Conservation (phyloP, 2,113 vertebrate species). For the Nothoprocta pentlandii region DNA sequence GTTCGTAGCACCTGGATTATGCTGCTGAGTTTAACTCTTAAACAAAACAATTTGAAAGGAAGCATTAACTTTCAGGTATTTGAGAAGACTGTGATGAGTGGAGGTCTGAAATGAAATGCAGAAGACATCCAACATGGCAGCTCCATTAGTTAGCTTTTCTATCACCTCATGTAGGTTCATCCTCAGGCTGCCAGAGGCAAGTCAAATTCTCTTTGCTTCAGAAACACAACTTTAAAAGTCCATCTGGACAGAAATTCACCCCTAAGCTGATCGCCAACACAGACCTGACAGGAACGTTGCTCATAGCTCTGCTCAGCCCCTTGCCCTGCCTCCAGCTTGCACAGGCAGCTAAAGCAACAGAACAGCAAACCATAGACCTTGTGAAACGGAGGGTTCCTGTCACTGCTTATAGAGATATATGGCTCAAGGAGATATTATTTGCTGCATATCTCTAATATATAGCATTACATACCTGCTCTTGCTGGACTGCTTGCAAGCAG, state of each 20-base stretch:
- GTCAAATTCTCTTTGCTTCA: neutral
- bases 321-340: neutral
- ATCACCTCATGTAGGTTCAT: neutral
- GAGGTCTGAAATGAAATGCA: neutral
- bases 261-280: neutral
- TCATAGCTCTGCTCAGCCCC: neutral
- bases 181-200: neutral
- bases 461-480: neutral
- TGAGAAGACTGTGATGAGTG: neutral
- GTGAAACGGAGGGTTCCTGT: neutral
- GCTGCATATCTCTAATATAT: neutral
- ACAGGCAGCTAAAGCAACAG: neutral
- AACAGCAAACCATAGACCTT: neutral
- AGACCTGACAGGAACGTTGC: neutral
- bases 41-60: neutral
- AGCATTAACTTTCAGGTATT: rapidly evolving
- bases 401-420: neutral
- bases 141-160: neutral
- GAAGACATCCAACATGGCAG: neutral
- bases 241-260: neutral
- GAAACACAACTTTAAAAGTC: neutral
- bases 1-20: neutral
- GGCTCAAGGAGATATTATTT: conserved; percentile 27
- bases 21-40: neutral
- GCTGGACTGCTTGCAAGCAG: neutral